Evolutionary conservation across 1,140 invertebrate species (phyloP), one percentile per base, ranked within the genome.

Genomic region (Tetragonula clypearis): DNA sequence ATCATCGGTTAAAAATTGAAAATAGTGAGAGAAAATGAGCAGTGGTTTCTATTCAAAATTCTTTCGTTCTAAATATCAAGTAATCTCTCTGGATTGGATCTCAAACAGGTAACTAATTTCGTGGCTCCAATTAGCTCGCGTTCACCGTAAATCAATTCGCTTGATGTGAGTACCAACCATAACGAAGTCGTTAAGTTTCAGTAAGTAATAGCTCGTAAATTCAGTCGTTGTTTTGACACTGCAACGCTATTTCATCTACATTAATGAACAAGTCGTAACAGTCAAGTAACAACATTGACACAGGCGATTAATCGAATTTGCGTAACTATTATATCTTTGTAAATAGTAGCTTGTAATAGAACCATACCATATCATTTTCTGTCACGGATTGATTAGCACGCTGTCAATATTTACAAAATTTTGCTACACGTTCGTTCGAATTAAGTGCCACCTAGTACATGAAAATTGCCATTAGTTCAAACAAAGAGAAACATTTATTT

Each of bases 71-170:
- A 62, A 65, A 26, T 26, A 65, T 65, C 2, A 17, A 15, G 30
- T 49, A 77, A 65, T 77, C 17, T 62, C 8, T 49, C 75, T 21
- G 53, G 35, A 75, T 75, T 30, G 49, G 11, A 5, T 79, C 62
- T 66, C 62, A 66, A 41, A 66, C 30, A 58, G 55, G 30, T 35
- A 71, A 80, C 53, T 71, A 80, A 80, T 71, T 71, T 80, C 53
- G 30, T 23, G 55, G 69, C 30, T 49, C 68, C 66, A 71, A 80
- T 71, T 80, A 80, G 35, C 35, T 71, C 49, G 53, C 15, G 53
- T 80, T 80, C 79, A 14, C 17, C 35, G 79, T 80, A 80, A 80
- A 80, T 80, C 79, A 80, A 80, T 80, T 23, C 55, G n/a, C 30
- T 58, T 19, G n/a, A 79, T 53, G 62, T 15, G 77, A 35, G 35